Evolutionary conservation across 2,888 invertebrate species (phyloP).

Genomic region (Megamerina dolium): DNA sequence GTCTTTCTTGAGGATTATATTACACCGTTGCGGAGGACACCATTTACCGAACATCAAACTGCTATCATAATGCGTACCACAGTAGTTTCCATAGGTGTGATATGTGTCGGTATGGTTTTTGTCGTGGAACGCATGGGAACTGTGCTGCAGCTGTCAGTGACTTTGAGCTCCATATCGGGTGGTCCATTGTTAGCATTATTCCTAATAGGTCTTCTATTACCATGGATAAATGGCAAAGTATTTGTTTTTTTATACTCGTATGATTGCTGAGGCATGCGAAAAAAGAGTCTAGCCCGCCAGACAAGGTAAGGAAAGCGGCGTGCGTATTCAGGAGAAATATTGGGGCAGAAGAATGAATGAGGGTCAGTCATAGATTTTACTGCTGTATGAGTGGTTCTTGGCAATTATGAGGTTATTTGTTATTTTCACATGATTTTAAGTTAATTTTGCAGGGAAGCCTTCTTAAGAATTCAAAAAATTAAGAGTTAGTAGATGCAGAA

Average conservation of each 20-base stretch:
- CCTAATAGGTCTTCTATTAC: constrained; percentile 60
- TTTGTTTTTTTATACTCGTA: constrained; percentile 11
- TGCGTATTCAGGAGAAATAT: too few relatives aligned
- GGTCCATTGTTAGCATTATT: constrained; percentile 68
- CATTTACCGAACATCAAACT: constrained; percentile 52
- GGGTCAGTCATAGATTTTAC: too few relatives aligned
- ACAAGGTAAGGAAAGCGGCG: too few relatives aligned
- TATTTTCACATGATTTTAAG: too few relatives aligned
- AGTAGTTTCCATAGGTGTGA: constrained; percentile 60
- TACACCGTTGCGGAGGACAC: constrained; percentile 58
- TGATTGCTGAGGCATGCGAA: too few relatives aligned
- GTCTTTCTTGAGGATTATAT: constrained; percentile 74
- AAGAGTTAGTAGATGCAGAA: too few relatives aligned
- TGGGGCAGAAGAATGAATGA: too few relatives aligned
- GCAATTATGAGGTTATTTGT: too few relatives aligned
- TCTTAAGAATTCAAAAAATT: too few relatives aligned
- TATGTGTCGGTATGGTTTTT: constrained; percentile 62
- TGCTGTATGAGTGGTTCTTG: too few relatives aligned
- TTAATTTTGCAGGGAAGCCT: too few relatives aligned
- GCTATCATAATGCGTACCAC: constrained; percentile 61
- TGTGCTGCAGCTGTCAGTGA: constrained; percentile 59
- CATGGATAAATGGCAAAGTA: constrained; percentile 60
- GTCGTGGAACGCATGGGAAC: constrained; percentile 68
- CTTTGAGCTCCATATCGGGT: constrained; percentile 59
- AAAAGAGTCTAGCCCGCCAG: too few relatives aligned